Conservation (phyloP, 2,888 invertebrate genomes). For the Belgica antarctica region DNA sequence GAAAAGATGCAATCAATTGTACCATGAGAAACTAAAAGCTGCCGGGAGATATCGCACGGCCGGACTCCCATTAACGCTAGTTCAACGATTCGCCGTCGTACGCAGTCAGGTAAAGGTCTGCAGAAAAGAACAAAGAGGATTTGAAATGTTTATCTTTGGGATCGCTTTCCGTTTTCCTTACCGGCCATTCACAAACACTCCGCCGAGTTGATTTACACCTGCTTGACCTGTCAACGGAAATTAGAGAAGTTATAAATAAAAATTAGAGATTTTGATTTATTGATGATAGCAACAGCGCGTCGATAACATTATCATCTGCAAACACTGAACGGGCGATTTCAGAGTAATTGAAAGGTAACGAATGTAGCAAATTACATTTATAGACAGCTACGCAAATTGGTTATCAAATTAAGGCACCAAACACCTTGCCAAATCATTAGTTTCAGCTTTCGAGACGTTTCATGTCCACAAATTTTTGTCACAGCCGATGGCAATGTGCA, state of each 20-base stretch:
- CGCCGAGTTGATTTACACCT: slow-evolving; percentile 95
- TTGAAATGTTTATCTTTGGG: neutral
- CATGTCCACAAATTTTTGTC: slow-evolving; percentile 3
- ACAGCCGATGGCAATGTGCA: slow-evolving; percentile 6
- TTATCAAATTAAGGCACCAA: too few relatives aligned
- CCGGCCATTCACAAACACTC: slow-evolving; percentile 95
- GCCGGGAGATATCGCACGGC: slow-evolving; percentile 95
- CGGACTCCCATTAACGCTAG: slow-evolving; percentile 90
- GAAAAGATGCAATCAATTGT: slow-evolving; percentile 28
- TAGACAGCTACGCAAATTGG: too few relatives aligned
- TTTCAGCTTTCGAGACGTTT: neutral
- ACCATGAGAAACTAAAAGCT: slow-evolving; percentile 90
- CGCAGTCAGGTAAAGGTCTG: slow-evolving; percentile 86
- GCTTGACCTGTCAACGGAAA: slow-evolving; percentile 74
- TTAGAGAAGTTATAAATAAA: neutral
- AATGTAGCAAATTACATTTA: too few relatives aligned
- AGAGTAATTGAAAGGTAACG: neutral
- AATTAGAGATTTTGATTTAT: slow-evolving; percentile 12
- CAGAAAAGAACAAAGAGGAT: too few relatives aligned
- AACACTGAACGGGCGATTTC: too few relatives aligned
- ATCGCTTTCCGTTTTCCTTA: neutral
- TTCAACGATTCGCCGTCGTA: slow-evolving; percentile 89
- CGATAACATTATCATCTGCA: too few relatives aligned
- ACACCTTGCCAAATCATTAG: slow-evolving; percentile 15
- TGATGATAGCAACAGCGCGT: too few relatives aligned